Base-by-base conservation (phyloP, 2,888 invertebrate genomes). In the Drosophila testacea region DNA sequence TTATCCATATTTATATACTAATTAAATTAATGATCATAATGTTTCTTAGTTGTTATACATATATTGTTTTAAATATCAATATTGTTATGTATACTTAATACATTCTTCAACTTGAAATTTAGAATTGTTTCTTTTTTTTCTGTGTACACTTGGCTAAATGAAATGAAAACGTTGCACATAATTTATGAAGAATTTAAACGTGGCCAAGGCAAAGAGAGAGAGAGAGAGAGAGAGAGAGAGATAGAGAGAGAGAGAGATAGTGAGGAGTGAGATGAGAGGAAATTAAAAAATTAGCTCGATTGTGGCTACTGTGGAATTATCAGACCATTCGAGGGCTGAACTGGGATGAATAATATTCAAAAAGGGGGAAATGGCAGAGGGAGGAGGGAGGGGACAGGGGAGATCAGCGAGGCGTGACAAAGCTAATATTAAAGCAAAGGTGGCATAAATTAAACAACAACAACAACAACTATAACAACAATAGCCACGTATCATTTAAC, bases 151-250 rank as follows among this genome's bases (percentile, higher is more conserved):
- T 55, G 51, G 56, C 74, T 16, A 66, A 87, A 54, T 41, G 34
- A 36, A 88, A 86, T 86, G 81, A 89, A 86, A 85, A 86, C 85
- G 89, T 86, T 89, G 83, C 85, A 72, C 86, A 89, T 89, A 89
- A 86, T 86, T 89, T 88, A 86, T 81, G 73, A 62, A 9, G 30
- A 30, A 30, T 30, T 6, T 7, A 32, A 41, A 39, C 39, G 30
- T 52, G 51, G 34, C 36, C 10, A 10, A 27, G 11, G 11, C 11
- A 11, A 4, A 9, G 9, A 6, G 9, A 9, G 6, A 4, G 2
- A 10, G 1, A 27, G 13, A 27, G 34, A 5, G 9, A 22, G 3
- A 34, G 36, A 39, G 11, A 32, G 28, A 27, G n/a, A 9, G 9
- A 6, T 4, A 9, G 6, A 4, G 2, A 10, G 1, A 27, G 13